phyloP scores from a whole-genome alignment of 2,797 vertebrate genomes.

The Echiichthys vipera region DNA sequence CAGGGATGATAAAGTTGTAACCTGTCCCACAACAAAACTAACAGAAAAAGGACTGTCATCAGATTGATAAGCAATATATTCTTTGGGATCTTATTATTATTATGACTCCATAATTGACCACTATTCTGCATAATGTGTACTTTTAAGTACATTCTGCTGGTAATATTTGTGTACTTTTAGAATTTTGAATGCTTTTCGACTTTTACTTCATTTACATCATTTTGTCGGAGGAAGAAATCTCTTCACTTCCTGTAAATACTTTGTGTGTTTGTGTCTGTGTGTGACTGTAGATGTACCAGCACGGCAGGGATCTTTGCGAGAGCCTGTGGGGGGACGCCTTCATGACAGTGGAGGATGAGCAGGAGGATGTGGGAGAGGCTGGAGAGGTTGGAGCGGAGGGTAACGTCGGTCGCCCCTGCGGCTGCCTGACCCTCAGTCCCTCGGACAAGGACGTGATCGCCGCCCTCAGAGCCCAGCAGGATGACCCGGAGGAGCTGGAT shows the following conservation, averaged over 20 bases:
- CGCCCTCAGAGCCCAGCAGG: constrained; percentile 80
- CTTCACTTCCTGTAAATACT: background rate
- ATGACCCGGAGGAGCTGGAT: constrained; percentile 82
- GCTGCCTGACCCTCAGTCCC: constrained; percentile 85
- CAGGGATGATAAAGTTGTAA: background rate
- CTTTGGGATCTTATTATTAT: no score
- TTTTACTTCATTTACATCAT: no score
- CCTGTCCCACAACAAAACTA: no score
- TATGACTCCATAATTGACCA: no score
- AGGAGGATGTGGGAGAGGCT: constrained; percentile 53
- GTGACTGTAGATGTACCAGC: constrained; percentile 83
- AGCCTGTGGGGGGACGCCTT: constrained; percentile 86
- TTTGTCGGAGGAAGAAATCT: no score
- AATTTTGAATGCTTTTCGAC: no score
- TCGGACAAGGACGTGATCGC: constrained; percentile 83
- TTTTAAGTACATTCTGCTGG: no score
- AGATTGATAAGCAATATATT: no score
- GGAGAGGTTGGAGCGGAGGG: constrained; percentile 47
- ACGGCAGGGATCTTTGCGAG: constrained; percentile 87
- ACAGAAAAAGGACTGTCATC: no score
- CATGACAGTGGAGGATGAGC: constrained; percentile 81
- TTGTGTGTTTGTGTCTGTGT: constrained; percentile 5
- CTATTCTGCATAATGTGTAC: no score
- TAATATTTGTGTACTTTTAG: no score
- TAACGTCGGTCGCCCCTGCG: constrained; percentile 67